Evolutionary conservation across 2,888 invertebrate species (phyloP).

Genomic region (Pollenia labialis): DNA sequence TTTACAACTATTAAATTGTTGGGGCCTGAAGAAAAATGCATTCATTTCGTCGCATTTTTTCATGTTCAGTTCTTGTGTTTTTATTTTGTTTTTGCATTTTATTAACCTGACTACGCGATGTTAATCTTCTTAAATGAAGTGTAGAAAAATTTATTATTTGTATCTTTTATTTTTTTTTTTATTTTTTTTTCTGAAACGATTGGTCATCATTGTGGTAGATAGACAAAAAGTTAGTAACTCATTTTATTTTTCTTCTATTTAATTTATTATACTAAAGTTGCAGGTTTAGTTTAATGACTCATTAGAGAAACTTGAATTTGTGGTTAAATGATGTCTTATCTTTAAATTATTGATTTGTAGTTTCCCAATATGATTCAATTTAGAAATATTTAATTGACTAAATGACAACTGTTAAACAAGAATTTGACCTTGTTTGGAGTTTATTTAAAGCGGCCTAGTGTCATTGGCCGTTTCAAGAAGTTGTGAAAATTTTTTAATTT

Average conservation of each 20-base stretch:
- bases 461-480: slow-evolving; percentile 20
- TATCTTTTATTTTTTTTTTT: background rate
- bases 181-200: slow-evolving; percentile 23
- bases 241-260: background rate
- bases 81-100: slow-evolving; percentile 7
- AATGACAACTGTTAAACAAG: background rate
- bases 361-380: slow-evolving; percentile 44
- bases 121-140: background rate
- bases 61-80: background rate
- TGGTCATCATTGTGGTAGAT: background rate
- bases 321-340: slow-evolving; percentile 7
- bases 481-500: slow-evolving; percentile 29
- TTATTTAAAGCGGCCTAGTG: slow-evolving; percentile 1
- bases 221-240: background rate
- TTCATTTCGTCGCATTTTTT: background rate
- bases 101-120: slow-evolving; percentile 3
- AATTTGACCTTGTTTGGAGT: slow-evolving; percentile 28
- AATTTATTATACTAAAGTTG: background rate
- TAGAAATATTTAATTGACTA: slow-evolving; percentile 30
- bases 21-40: too few relatives aligned
- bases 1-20: too few relatives aligned
- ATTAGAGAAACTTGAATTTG: slow-evolving; percentile 38
- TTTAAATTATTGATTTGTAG: slow-evolving; percentile 8
- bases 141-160: slow-evolving; percentile 20
- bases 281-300: slow-evolving; percentile 27